These are phyloP conservation scores for Mesaphorura yosii DNA, from an alignment of 1,140 invertebrate species.

Conservation along the genomic window DNA sequence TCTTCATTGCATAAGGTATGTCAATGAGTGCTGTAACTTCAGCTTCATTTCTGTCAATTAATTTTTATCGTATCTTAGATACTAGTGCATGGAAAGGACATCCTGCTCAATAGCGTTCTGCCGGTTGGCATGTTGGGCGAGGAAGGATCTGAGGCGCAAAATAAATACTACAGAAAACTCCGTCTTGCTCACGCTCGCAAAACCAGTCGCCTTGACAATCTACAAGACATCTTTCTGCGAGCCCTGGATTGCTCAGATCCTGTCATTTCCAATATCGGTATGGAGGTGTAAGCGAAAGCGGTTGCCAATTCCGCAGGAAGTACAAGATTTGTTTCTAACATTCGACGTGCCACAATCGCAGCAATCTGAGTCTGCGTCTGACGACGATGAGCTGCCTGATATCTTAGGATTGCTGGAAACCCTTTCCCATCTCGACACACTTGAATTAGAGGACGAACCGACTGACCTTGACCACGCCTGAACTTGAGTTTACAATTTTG, in stretches of 20 bases:
- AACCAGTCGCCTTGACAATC: neutral
- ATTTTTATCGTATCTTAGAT: neutral
- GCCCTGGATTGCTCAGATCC: constrained; percentile 6
- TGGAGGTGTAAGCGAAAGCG: no score
- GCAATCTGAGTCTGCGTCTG: no score
- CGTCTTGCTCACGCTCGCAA: neutral
- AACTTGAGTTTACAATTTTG: no score
- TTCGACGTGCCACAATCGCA: no score
- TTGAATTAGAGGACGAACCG: no score
- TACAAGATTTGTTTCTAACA: no score
- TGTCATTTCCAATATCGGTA: neutral
- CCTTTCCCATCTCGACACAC: no score
- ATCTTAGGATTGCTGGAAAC: no score
- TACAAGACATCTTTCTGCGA: constrained; percentile 2
- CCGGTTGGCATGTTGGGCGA: constrained; percentile 10
- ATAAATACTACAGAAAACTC: constrained; percentile 6
- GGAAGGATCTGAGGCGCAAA: neutral
- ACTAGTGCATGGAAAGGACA: constrained; percentile 2
- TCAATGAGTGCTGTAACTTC: neutral
- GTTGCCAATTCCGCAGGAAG: no score
- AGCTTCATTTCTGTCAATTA: neutral
- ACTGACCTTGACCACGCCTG: no score
- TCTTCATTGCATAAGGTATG: constrained; percentile 18
- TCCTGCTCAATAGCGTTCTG: constrained; percentile 1
- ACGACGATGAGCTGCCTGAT: no score